Base-by-base conservation (phyloP, 2,888 invertebrate species). In the Ornithoptera alexandrae region DNA sequence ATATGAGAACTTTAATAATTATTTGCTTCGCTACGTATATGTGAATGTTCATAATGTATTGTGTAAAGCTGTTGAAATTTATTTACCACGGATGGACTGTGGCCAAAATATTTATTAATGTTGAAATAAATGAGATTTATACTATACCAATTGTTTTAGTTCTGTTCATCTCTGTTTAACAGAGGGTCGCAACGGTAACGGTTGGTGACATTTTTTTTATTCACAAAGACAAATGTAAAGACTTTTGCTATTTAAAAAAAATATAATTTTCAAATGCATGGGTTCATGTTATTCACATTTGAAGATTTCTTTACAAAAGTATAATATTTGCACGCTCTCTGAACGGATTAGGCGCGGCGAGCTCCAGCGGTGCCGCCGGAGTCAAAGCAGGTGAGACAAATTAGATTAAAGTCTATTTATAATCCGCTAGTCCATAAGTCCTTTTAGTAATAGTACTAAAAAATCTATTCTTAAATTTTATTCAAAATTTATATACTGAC, bases 361-460 rank as follows among this genome's bases (percentile, higher is more conserved):
- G 89, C 72, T 89, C 92, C 61, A 92, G 92, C 71, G 90, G 90
- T 46, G 82, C 83, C 46, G 79, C 80, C 73, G 84, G 85, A 74
- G 82, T 83, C 69, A 92, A 89, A 85, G 92, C 93, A 93, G 93
- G 93, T 93, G 92, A 93, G 93, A 79, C 71, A 78, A 75, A 76
- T 73, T 75, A 59, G 17, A 65, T 67, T 71, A 67, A 65, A 66
- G 42, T 59, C n/a, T 24, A 36, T 62, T 50, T 56, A 58, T 39
- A 5, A 62, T 22, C 46, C 62, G 57, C 57, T 8, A 53, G 1
- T 7, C n/a, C n/a, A 6, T 18, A 12, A n/a, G 1, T 15, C 10
- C 12, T 42, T 10, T 42, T 42, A 42, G 8, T 42, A 42, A 8
- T 42, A 42, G 12, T 42, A 10, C 10, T 42, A 42, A 10, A 42